These are phyloP conservation scores for Spheniscus humboldti DNA, from an alignment of 2,797 vertebrate genomes.

Conservation along the genomic window DNA sequence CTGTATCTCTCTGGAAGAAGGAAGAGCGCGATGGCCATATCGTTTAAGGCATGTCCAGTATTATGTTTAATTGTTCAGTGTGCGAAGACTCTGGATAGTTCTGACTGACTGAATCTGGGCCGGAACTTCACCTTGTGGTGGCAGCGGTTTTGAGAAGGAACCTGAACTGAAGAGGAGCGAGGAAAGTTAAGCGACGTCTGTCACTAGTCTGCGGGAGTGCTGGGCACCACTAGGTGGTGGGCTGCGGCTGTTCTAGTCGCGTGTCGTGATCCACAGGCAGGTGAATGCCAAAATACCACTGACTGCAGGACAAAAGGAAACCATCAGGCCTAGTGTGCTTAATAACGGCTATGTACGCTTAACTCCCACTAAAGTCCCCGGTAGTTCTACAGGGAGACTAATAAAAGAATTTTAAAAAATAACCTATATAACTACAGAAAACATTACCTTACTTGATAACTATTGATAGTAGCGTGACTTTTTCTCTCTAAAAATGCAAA, in stretches of 20 bases:
- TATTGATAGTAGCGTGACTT: background rate
- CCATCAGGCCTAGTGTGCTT: background rate
- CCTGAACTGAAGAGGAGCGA: background rate
- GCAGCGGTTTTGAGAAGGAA: background rate
- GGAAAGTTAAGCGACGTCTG: background rate
- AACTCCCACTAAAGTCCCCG: background rate
- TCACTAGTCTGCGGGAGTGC: background rate
- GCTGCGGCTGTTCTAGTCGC: background rate
- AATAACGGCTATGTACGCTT: background rate
- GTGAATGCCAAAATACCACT: too few species aligned
- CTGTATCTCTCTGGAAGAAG: background rate
- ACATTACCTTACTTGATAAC: background rate
- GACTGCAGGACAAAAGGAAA: background rate
- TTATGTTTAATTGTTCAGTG: rapidly evolving
- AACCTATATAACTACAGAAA: background rate
- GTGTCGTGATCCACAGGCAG: rapidly evolving
- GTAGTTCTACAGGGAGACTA: rapidly evolving
- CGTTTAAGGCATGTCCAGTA: rapidly evolving
- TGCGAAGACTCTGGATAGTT: background rate
- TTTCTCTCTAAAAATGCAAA: background rate
- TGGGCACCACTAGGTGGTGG: background rate
- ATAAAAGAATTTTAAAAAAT: background rate
- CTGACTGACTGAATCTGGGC: background rate
- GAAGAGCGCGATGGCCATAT: rapidly evolving
- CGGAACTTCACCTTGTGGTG: background rate